phyloP scores from a whole-genome alignment of 2,888 invertebrate species.

The Copidosoma aretas region DNA sequence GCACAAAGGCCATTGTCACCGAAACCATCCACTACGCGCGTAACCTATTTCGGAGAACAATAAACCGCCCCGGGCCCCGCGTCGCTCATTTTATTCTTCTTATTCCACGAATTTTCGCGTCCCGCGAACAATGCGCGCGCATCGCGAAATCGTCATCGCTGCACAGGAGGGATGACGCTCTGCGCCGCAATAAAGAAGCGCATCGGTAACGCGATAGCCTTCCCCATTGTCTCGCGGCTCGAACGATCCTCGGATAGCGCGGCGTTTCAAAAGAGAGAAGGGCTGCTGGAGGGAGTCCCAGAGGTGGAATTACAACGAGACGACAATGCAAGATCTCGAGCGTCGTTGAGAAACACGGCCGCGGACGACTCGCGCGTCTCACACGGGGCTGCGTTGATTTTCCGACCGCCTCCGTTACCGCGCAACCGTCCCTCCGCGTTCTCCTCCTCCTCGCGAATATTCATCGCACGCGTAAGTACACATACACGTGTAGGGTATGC shows the following conservation, averaged over 20 bases:
- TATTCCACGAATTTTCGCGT: constrained; percentile 26
- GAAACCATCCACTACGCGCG: too few species aligned
- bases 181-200: constrained; percentile 16
- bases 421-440: constrained; percentile 1
- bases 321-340: constrained; percentile 9
- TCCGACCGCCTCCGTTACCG: background rate
- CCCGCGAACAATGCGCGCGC: background rate
- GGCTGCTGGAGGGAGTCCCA: constrained; percentile 23
- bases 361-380: constrained; percentile 14
- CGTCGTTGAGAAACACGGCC: constrained; percentile 3
- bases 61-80: background rate
- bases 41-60: background rate
- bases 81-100: too few species aligned
- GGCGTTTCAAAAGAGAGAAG: constrained; percentile 20
- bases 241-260: constrained; percentile 35
- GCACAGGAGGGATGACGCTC: constrained; percentile 27
- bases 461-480: background rate
- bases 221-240: constrained; percentile 33
- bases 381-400: background rate
- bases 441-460: constrained; percentile 1
- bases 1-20: too few species aligned
- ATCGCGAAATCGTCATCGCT: constrained; percentile 22
- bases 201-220: constrained; percentile 36
- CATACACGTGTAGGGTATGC: too few species aligned
- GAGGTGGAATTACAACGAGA: constrained; percentile 31